Percentiles rank a stretch among this genome's conserved stretches.
Evolutionary conservation across 2,113 vertebrate species (phyloP).

Genomic region (Pterocles orientalis): DNA sequence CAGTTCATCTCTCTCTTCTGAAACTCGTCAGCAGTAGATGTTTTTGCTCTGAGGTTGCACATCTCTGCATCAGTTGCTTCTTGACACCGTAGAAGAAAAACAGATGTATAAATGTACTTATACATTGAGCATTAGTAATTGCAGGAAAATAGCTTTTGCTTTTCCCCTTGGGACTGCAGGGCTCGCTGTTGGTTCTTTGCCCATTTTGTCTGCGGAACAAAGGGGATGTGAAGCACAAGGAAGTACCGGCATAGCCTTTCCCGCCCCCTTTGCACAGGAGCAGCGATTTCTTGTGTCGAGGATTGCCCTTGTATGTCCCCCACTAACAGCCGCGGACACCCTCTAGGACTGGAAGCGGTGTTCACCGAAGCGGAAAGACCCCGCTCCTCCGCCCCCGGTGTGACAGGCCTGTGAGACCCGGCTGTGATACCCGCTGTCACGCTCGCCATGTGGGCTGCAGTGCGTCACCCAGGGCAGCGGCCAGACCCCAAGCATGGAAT

Average conservation of each 20-base stretch:
- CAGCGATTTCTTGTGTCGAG: rapidly evolving
- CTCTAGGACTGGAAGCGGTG: rapidly evolving
- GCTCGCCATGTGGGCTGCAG: rapidly evolving
- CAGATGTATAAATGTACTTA: rapidly evolving
- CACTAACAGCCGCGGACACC: rapidly evolving
- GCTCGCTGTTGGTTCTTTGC: background rate
- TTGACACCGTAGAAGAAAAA: background rate
- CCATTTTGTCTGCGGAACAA: background rate
- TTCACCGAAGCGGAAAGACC: rapidly evolving
- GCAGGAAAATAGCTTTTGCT: background rate
- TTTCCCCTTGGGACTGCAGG: background rate
- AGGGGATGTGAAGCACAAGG: rapidly evolving
- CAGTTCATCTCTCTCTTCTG: background rate
- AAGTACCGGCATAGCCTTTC: no score
- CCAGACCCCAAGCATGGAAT: rapidly evolving
- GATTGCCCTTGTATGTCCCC: rapidly evolving
- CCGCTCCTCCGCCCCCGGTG: rapidly evolving
- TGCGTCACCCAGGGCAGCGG: no score
- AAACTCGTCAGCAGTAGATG: background rate
- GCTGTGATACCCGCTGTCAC: rapidly evolving
- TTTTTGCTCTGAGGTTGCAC: background rate
- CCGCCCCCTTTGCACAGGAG: background rate
- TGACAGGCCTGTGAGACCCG: rapidly evolving
- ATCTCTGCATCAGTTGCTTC: background rate
- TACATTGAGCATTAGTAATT: no score